Evolutionary conservation across 2,797 vertebrate species (phyloP).

Genomic region (Rhabdomys pumilio): DNA sequence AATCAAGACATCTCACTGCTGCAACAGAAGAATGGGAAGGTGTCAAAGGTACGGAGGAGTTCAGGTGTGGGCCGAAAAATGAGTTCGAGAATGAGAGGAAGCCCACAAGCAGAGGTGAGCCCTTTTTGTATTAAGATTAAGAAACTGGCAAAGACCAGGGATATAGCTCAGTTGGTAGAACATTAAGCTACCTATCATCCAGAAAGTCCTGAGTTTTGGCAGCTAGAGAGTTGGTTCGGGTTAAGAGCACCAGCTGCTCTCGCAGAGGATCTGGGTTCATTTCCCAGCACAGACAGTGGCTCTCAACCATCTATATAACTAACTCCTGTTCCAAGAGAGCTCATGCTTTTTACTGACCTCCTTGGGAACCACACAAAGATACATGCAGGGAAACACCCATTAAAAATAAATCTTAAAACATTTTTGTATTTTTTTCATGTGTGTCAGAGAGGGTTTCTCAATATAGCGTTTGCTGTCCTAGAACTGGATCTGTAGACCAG

Average conservation of each 20-base stretch:
- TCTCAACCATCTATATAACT: not conserved
- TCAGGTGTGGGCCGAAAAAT: not conserved
- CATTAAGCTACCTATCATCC: not conserved
- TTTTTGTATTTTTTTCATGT: not conserved
- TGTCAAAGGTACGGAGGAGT: not conserved
- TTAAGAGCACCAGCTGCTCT: not conserved
- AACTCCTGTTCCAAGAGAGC: not conserved
- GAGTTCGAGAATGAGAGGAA: not conserved
- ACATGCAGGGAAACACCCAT: not conserved
- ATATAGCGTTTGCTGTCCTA: not conserved
- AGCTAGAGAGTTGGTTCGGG: not conserved
- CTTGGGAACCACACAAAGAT: too few relatives aligned
- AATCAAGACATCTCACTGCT: not conserved
- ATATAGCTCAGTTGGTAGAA: not conserved
- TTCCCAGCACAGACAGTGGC: not conserved
- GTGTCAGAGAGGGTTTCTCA: not conserved
- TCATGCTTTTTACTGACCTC: not conserved
- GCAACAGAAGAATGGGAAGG: not conserved
- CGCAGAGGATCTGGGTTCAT: not conserved
- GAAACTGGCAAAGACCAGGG: not conserved
- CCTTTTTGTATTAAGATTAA: conserved; percentile 8
- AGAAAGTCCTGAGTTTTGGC: not conserved
- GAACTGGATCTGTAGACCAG: not conserved
- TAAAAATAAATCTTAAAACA: not conserved
- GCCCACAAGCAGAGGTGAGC: not conserved